These are phyloP conservation scores for Silvanus unidentatus DNA, from an alignment of 2,888 invertebrate species.

Conservation along the genomic window DNA sequence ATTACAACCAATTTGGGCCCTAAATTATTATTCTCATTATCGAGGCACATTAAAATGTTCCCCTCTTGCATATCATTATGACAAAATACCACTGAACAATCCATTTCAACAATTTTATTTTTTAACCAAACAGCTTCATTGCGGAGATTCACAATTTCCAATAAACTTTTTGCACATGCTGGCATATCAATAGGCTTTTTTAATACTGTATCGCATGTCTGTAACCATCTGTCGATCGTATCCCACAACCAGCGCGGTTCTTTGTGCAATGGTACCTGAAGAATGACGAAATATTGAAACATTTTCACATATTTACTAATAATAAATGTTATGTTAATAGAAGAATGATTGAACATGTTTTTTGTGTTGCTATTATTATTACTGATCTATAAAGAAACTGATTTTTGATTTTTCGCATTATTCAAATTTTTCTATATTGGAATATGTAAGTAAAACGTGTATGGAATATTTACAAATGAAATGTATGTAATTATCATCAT, in stretches of 20 bases:
- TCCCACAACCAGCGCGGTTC: conserved; percentile 94
- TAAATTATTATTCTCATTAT: conserved; percentile 30
- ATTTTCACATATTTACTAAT: not conserved
- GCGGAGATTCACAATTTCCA: conserved; percentile 50
- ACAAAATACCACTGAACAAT: conserved; percentile 84
- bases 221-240: conserved; percentile 75
- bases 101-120: conserved; percentile 52
- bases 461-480: too few relatives aligned
- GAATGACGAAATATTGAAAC: conserved; percentile 2
- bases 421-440: too few relatives aligned
- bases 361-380: too few relatives aligned
- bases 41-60: conserved; percentile 56
- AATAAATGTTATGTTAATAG: too few relatives aligned
- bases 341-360: too few relatives aligned
- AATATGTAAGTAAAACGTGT: too few relatives aligned
- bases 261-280: conserved; percentile 81
- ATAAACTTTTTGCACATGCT: conserved; percentile 24
- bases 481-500: too few relatives aligned
- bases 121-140: conserved; percentile 68
- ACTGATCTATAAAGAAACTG: too few relatives aligned
- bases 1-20: conserved; percentile 40
- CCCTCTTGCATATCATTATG: conserved; percentile 96
- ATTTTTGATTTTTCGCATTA: too few relatives aligned
- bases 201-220: conserved; percentile 51
- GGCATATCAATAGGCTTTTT: conserved; percentile 38